Conservation (phyloP, 2,797 vertebrate genomes). For the Valencia hispanica region DNA sequence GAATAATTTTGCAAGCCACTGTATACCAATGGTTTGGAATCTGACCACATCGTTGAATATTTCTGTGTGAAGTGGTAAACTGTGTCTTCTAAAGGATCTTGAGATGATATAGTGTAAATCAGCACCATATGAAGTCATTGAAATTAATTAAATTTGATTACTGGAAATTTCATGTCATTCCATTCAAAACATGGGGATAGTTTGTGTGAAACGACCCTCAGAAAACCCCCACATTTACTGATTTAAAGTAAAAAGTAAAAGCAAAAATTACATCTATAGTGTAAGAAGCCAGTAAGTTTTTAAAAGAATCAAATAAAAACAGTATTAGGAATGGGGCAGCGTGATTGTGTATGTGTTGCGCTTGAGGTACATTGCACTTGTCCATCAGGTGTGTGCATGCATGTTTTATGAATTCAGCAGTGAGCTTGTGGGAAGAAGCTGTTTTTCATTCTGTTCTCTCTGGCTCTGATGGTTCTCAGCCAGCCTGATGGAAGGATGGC, state of each 20-base stretch:
- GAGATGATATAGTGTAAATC: background rate
- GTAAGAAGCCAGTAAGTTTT: background rate
- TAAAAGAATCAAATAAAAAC: background rate
- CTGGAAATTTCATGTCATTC: background rate
- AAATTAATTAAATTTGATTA: background rate
- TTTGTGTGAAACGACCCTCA: background rate
- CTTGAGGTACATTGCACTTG: slow-evolving; percentile 3
- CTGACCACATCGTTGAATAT: too few relatives aligned
- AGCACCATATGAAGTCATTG: background rate
- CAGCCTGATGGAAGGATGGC: background rate
- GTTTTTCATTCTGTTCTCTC: slow-evolving; percentile 8
- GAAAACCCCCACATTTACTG: background rate
- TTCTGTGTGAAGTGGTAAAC: background rate
- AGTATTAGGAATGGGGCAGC: background rate
- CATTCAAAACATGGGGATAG: background rate
- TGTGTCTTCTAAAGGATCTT: background rate
- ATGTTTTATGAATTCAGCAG: background rate
- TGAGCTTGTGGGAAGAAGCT: background rate
- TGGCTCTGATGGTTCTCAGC: background rate
- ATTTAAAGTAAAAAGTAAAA: background rate
- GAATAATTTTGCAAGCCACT: too few relatives aligned
- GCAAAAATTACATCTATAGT: background rate
- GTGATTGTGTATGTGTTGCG: slow-evolving; percentile 3
- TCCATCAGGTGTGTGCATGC: slow-evolving; percentile 7
- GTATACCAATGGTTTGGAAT: too few relatives aligned